These are phyloP conservation scores for Regulus satrapa DNA, from an alignment of 2,113 vertebrate species.

Conservation along the genomic window DNA sequence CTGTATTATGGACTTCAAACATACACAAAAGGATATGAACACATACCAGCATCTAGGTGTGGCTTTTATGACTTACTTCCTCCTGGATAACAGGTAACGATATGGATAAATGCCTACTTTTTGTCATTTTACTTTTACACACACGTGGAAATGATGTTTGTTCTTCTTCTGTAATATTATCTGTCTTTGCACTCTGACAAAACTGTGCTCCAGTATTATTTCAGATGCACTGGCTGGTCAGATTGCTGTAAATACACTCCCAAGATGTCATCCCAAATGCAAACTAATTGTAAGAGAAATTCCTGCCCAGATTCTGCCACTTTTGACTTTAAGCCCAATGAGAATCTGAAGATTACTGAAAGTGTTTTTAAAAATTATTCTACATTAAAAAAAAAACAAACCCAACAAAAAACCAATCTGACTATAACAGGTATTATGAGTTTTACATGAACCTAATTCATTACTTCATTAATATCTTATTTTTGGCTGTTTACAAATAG, in stretches of 20 bases:
- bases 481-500: not conserved
- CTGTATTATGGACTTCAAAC: slow-evolving; percentile 47
- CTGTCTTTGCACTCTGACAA: not conserved
- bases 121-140: not conserved
- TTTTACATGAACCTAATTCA: not conserved
- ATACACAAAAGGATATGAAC: slow-evolving; percentile 28
- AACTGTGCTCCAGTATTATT: not conserved
- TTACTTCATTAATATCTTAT: not conserved
- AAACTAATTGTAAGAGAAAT: not conserved
- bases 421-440: not conserved
- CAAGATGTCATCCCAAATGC: not conserved
- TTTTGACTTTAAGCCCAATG: not conserved
- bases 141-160: not conserved
- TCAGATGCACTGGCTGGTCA: not conserved
- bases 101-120: not conserved
- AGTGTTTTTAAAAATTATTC: not conserved
- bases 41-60: slow-evolving; percentile 29
- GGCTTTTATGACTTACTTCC: slow-evolving; percentile 38
- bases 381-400: not conserved
- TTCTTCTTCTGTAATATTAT: not conserved
- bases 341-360: not conserved
- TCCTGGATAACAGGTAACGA: not conserved
- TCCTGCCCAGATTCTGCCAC: not conserved
- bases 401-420: too few species aligned
- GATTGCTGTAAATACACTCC: not conserved